Conservation (phyloP, 2,797 vertebrate genomes). For the Ctenochaetus hawaiiensis region DNA sequence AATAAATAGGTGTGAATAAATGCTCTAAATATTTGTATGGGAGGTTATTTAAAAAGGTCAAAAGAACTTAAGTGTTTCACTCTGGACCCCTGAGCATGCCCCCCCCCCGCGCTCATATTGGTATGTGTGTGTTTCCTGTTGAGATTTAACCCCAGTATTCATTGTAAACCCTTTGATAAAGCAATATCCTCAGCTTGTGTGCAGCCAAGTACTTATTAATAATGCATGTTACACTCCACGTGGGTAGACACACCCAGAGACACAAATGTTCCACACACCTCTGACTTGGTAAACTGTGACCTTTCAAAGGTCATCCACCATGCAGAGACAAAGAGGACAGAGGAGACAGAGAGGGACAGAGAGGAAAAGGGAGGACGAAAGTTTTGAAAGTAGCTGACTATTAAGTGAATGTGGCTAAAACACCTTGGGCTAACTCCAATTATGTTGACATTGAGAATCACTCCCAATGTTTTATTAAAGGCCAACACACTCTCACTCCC, state of each 20-base stretch:
- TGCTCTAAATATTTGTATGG: neutral
- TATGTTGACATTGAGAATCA: slow-evolving; percentile 56
- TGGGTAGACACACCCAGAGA: slow-evolving; percentile 23
- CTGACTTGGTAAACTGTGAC: slow-evolving; percentile 56
- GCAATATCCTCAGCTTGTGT: slow-evolving; percentile 43
- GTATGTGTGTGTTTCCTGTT: slow-evolving; percentile 27
- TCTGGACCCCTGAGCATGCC: neutral
- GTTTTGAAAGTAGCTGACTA: slow-evolving; percentile 49
- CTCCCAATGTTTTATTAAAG: slow-evolving; percentile 45
- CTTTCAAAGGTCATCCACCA: slow-evolving; percentile 57
- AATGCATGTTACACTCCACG: slow-evolving; percentile 68
- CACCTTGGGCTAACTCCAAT: slow-evolving; percentile 44
- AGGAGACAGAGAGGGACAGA: slow-evolving; percentile 11
- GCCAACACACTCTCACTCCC: neutral
- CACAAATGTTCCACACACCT: slow-evolving; percentile 55
- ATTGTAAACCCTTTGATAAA: slow-evolving; percentile 69
- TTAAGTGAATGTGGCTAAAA: slow-evolving; percentile 36
- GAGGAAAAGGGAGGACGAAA: slow-evolving; percentile 30
- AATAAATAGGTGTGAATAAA: neutral
- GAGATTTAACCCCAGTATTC: slow-evolving; percentile 39
- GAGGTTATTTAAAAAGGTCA: neutral
- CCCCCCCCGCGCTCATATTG: neutral
- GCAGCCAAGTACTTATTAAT: slow-evolving; percentile 66
- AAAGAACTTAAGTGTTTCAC: neutral
- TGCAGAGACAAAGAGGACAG: slow-evolving; percentile 11